Conservation (phyloP, 2,797 vertebrate genomes). For the Siniperca undulata region DNA sequence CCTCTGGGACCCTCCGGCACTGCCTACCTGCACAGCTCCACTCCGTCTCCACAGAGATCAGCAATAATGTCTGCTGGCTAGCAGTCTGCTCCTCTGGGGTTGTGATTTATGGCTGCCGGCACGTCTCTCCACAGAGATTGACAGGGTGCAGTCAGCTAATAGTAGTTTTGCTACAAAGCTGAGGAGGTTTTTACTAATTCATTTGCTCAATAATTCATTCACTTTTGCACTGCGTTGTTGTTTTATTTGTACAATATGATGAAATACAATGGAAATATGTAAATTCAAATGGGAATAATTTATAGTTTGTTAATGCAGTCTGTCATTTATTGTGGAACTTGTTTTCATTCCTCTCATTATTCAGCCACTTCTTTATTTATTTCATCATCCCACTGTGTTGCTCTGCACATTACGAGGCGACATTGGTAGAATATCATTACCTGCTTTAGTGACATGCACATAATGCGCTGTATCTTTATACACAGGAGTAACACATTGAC, state of each 20-base stretch:
- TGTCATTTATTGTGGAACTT: conserved; percentile 52
- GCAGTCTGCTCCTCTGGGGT: conserved; percentile 39
- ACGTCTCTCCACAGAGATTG: conserved; percentile 39
- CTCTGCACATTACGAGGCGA: not conserved
- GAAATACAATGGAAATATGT: conserved; percentile 67
- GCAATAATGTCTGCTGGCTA: conserved; percentile 58
- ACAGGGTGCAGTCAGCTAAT: conserved; percentile 40
- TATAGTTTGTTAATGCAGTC: conserved; percentile 50
- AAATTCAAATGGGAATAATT: conserved; percentile 66
- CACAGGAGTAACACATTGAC: conserved; percentile 3
- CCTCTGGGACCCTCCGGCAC: conserved; percentile 61
- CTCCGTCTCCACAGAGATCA: conserved; percentile 64
- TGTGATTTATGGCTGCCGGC: conserved; percentile 47
- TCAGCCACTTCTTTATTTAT: conserved; percentile 45
- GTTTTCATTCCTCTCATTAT: conserved; percentile 57
- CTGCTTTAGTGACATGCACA: conserved; percentile 35
- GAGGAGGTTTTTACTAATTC: conserved; percentile 43
- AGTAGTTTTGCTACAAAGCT: conserved; percentile 20
- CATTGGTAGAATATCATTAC: conserved; percentile 35
- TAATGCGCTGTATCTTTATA: conserved; percentile 7
- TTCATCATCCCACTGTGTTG: conserved; percentile 47
- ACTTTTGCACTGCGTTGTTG: conserved; percentile 16
- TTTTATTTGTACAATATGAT: conserved; percentile 55
- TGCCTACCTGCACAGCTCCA: conserved; percentile 55
- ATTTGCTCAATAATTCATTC: conserved; percentile 54